These are phyloP conservation scores for Lysandra coridon DNA, from an alignment of 2,888 invertebrate genomes.

Conservation along the genomic window DNA sequence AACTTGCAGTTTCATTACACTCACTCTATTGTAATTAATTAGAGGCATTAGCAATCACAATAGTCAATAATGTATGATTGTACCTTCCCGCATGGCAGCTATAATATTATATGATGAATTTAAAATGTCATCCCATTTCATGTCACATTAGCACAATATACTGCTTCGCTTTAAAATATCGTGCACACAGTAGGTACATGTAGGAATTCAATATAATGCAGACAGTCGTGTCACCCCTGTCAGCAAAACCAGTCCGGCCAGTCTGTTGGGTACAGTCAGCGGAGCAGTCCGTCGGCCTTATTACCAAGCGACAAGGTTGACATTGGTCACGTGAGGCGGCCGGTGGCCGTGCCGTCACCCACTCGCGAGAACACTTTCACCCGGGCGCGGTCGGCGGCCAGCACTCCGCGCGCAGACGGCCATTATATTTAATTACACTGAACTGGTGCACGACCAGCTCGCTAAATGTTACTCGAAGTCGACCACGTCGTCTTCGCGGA, in stretches of 20 bases:
- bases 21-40: no score
- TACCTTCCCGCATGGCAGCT: no score
- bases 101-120: no score
- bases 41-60: no score
- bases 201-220: background rate
- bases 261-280: background rate
- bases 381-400: background rate
- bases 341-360: background rate
- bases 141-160: background rate
- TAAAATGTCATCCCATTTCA: no score
- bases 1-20: no score
- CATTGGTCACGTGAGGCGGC: background rate
- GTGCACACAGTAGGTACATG: background rate
- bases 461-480: background rate
- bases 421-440: constrained; percentile 6
- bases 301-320: background rate
- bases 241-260: constrained; percentile 4
- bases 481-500: background rate
- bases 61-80: no score
- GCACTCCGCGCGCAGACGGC: background rate
- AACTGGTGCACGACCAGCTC: background rate
- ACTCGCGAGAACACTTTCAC: constrained; percentile 9
- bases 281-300: background rate
- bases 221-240: background rate
- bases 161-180: background rate